These are phyloP conservation scores for Pristis pectinata DNA, from an alignment of 2,797 vertebrate genomes.

Conservation along the genomic window DNA sequence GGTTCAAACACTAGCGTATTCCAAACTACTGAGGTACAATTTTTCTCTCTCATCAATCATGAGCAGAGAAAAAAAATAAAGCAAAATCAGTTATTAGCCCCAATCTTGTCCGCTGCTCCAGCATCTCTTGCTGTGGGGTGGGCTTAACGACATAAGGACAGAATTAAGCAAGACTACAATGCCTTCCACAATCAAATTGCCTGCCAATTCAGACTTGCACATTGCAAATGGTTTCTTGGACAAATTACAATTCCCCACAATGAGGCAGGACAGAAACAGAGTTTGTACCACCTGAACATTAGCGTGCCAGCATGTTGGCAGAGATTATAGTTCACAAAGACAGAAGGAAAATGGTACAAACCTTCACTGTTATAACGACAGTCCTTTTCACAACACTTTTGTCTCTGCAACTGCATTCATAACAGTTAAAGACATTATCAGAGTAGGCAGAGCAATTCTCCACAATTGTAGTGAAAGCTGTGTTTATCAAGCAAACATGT, in stretches of 20 bases:
- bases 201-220: neutral
- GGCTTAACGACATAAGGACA: neutral
- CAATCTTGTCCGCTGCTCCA: too few relatives aligned
- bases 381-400: constrained; percentile 12
- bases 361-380: neutral
- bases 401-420: constrained; percentile 40
- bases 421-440: constrained; percentile 39
- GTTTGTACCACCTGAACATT: neutral
- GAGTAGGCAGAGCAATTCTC: constrained; percentile 42
- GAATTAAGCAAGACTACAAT: neutral
- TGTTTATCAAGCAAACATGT: constrained; percentile 38
- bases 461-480: constrained; percentile 39
- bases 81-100: too few relatives aligned
- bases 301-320: neutral
- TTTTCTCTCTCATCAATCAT: neutral
- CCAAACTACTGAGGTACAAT: neutral
- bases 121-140: neutral
- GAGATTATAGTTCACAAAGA: neutral
- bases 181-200: neutral
- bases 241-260: neutral
- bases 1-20: neutral
- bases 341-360: neutral
- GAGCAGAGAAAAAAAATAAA: neutral
- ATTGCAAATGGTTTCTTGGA: neutral
- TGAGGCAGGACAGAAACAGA: neutral